These are phyloP conservation scores for Lasioglossum zephyrum DNA, from an alignment of 2,888 invertebrate species.

Conservation along the genomic window DNA sequence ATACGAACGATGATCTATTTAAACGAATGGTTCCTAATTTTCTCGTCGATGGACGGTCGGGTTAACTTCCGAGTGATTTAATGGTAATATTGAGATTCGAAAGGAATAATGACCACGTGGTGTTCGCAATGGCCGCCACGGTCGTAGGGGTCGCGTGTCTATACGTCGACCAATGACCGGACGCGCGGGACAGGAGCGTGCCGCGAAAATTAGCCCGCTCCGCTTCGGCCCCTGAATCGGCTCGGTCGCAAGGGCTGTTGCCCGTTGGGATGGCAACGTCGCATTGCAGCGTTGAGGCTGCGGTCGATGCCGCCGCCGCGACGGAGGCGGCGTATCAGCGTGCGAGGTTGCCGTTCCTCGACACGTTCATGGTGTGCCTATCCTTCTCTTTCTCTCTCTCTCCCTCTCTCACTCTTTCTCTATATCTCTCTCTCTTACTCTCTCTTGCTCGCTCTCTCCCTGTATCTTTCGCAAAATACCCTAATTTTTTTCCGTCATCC, in stretches of 20 bases:
- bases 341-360: conserved; percentile 69
- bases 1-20: neutral
- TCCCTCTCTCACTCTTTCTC: neutral
- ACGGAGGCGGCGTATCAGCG: conserved; percentile 72
- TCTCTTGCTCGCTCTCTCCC: neutral
- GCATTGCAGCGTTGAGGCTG: conserved; percentile 84
- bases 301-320: conserved; percentile 82
- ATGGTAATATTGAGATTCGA: neutral
- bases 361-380: conserved; percentile 17
- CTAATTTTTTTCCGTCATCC: neutral
- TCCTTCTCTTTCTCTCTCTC: neutral
- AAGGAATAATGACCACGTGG: conserved; percentile 25
- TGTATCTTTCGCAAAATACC: neutral
- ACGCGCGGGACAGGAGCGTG: conserved; percentile 65
- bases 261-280: conserved; percentile 85
- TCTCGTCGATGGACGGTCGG: neutral
- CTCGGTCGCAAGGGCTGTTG: conserved; percentile 81
- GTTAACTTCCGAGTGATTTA: neutral
- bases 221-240: conserved; percentile 48
- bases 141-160: conserved; percentile 60
- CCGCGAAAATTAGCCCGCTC: conserved; percentile 60
- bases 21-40: conserved; percentile 7
- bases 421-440: neutral
- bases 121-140: conserved; percentile 13
- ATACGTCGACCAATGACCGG: conserved; percentile 62